These are phyloP conservation scores for Ostrea edulis DNA, from an alignment of 1,140 invertebrate species.

Conservation along the genomic window DNA sequence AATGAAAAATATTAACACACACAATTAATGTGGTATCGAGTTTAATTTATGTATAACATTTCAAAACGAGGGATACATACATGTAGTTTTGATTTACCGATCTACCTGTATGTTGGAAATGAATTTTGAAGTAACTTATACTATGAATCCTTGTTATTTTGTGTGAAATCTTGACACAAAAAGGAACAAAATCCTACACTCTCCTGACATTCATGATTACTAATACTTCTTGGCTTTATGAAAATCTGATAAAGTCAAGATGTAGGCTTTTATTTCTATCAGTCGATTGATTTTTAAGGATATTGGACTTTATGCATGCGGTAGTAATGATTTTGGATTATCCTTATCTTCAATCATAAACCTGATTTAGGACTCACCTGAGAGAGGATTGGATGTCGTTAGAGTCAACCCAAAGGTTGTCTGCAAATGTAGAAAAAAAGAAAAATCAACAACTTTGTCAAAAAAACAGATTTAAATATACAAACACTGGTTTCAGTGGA, in stretches of 20 bases:
- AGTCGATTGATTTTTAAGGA: conserved; percentile 20
- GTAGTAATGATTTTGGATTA: conserved; percentile 17
- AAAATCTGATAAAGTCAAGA: background rate
- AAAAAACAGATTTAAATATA: background rate
- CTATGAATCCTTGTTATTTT: no score
- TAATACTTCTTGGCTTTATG: background rate
- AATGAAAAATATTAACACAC: no score
- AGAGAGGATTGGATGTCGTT: background rate
- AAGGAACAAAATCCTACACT: no score
- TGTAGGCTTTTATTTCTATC: background rate
- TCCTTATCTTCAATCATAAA: background rate
- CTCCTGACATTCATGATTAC: no score
- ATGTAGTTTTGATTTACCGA: no score
- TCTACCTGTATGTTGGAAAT: no score
- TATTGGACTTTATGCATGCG: background rate
- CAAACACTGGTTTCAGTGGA: no score
- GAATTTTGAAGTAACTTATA: no score
- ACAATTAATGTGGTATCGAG: no score
- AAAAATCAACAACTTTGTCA: background rate
- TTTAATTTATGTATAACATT: no score
- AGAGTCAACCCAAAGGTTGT: background rate
- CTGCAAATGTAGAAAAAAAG: background rate
- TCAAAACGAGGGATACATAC: no score
- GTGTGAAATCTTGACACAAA: no score
- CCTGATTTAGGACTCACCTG: background rate